Evolutionary conservation across 2,113 vertebrate species (phyloP).

Genomic region (Chiloscyllium plagiosum): DNA sequence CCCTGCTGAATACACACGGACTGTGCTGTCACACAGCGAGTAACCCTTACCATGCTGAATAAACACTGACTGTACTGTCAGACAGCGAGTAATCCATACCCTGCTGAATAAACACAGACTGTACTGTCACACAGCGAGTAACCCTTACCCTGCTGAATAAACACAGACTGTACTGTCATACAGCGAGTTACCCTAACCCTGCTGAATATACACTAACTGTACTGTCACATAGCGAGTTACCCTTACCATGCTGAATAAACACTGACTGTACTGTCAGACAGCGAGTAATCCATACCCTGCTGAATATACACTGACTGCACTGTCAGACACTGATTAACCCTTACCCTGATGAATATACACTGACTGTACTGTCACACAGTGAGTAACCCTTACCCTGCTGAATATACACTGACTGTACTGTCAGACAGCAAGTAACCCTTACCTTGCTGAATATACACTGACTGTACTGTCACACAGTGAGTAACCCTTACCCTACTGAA

Average conservation of each 20-base stretch:
- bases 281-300: neutral
- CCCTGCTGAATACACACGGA: no score
- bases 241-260: neutral
- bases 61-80: neutral
- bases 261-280: no score
- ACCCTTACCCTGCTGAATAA: neutral
- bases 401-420: neutral
- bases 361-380: no score
- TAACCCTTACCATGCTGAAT: neutral
- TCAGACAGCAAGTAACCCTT: no score
- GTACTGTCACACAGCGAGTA: neutral
- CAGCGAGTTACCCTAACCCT: no score
- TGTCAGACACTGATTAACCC: neutral
- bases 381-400: neutral
- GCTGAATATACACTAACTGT: no score
- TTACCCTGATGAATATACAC: neutral
- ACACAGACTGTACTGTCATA: neutral
- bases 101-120: neutral
- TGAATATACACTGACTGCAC: neutral
- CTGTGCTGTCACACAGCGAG: neutral
- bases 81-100: neutral
- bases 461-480: neutral
- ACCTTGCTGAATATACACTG: no score
- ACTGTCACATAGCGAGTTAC: neutral
- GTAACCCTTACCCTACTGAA: neutral